phyloP scores from a whole-genome alignment of 2,888 invertebrate genomes.

The Caenorhabditis sulstoni region DNA sequence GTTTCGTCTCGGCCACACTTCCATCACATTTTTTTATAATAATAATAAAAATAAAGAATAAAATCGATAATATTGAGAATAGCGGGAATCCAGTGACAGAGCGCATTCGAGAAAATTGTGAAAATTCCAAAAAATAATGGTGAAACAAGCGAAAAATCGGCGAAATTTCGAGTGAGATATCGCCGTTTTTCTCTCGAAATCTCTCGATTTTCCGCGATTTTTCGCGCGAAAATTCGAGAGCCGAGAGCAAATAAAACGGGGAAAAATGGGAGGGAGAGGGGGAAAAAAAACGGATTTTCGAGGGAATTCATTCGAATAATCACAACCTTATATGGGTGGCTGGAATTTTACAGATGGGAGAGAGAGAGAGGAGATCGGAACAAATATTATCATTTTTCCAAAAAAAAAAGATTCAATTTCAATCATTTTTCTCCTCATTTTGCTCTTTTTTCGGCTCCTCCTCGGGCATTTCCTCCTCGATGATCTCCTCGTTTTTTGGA shows the following conservation, averaged over 20 bases:
- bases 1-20: conserved; percentile 59
- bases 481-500: background rate
- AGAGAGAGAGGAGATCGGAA: no score
- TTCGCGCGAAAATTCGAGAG: conserved; percentile 11
- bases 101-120: background rate
- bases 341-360: no score
- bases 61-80: conserved; percentile 12
- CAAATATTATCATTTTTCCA: conserved; percentile 11
- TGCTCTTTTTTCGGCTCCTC: conserved; percentile 1
- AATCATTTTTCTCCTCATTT: no score
- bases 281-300: background rate
- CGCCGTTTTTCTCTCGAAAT: background rate
- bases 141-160: no score
- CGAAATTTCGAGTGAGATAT: no score
- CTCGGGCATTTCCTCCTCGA: conserved; percentile 24
- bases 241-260: conserved; percentile 1
- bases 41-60: conserved; percentile 1
- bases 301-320: conserved; percentile 2
- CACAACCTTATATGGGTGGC: no score
- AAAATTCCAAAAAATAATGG: no score
- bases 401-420: no score
- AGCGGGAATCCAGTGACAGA: no score
- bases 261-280: background rate
- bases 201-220: background rate
- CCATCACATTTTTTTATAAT: conserved; percentile 1